Evolutionary conservation across 1,140 invertebrate species (phyloP).

Genomic region (Tetramorium simillimum): DNA sequence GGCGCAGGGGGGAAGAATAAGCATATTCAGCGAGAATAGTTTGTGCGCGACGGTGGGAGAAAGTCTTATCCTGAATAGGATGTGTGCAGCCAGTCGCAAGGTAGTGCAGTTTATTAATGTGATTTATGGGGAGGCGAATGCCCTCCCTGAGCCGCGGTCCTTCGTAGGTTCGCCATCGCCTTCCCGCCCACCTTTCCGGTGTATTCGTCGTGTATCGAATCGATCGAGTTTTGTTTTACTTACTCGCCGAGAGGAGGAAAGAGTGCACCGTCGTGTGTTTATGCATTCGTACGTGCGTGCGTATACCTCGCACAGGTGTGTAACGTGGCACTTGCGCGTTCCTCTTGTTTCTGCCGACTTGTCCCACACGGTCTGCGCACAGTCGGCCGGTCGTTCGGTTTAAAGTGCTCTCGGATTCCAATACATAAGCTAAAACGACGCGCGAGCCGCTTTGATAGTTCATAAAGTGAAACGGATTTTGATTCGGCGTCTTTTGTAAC

Average conservation of each 20-base stretch:
- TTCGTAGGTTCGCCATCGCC: conserved; percentile 27
- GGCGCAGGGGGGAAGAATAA: conserved; percentile 45
- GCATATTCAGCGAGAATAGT: conserved; percentile 47
- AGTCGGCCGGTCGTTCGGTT: conserved; percentile 31
- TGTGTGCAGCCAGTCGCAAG: conserved; percentile 51
- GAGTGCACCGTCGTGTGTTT: conserved; percentile 12
- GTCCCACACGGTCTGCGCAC: neutral
- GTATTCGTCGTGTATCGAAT: conserved; percentile 60
- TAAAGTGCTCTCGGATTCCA: conserved; percentile 59
- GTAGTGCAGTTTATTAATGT: conserved; percentile 75
- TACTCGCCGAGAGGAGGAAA: conserved; percentile 18
- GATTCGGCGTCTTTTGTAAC: conserved; percentile 80
- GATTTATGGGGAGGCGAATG: conserved; percentile 74
- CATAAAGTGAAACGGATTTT: conserved; percentile 77
- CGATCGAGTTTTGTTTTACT: conserved; percentile 68
- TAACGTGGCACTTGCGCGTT: conserved; percentile 32
- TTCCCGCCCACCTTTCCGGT: conserved; percentile 7
- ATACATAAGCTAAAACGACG: conserved; percentile 65
- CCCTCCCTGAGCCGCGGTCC: conserved; percentile 48
- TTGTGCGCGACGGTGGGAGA: conserved; percentile 24
- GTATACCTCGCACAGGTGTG: conserved; percentile 36
- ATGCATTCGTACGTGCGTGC: neutral
- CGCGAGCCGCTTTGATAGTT: conserved; percentile 71
- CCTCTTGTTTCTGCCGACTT: conserved; percentile 1
- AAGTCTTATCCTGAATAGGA: conserved; percentile 64